Percentiles rank a stretch among this genome's conserved stretches.
Evolutionary conservation across 2,797 vertebrate genomes (phyloP).

Genomic region (Petrocephalus schoutedeni): DNA sequence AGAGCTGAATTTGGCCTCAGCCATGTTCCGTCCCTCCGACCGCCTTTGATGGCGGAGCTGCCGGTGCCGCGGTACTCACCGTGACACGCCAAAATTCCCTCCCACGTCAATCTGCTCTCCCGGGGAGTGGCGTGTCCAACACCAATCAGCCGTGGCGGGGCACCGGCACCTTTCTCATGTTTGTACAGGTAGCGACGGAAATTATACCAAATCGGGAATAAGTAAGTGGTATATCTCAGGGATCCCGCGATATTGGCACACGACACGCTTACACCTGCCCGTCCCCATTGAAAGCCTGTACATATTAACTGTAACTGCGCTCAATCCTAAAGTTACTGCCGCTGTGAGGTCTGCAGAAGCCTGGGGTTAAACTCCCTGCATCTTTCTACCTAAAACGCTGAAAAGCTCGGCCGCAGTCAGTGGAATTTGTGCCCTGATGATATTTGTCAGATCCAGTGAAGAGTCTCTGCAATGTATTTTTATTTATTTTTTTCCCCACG

Average conservation of each 20-base stretch:
- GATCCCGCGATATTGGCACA: not conserved
- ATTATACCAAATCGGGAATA: not conserved
- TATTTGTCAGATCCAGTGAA: conserved; percentile 6
- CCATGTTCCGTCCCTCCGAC: not conserved
- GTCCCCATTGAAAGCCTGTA: not conserved
- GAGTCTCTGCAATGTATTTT: not conserved
- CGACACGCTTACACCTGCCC: not conserved
- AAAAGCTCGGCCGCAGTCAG: not conserved
- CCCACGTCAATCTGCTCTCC: conserved; percentile 24
- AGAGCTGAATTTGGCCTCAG: not conserved
- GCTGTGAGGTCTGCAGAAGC: not conserved
- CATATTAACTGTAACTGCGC: not conserved
- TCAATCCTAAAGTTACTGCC: not conserved
- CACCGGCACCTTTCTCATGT: not conserved
- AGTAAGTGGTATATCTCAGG: not conserved
- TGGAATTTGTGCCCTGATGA: not conserved
- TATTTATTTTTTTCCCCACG: not conserved
- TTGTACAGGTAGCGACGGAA: not conserved
- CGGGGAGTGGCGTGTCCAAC: not conserved
- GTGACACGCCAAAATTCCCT: conserved; percentile 10
- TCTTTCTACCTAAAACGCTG: not conserved
- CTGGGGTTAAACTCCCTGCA: not conserved
- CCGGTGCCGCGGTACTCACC: conserved; percentile 6
- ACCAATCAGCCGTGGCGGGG: not conserved
- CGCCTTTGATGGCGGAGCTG: not conserved